Conservation (phyloP, 1,140 invertebrate species). For the Heterodera schachtii region DNA sequence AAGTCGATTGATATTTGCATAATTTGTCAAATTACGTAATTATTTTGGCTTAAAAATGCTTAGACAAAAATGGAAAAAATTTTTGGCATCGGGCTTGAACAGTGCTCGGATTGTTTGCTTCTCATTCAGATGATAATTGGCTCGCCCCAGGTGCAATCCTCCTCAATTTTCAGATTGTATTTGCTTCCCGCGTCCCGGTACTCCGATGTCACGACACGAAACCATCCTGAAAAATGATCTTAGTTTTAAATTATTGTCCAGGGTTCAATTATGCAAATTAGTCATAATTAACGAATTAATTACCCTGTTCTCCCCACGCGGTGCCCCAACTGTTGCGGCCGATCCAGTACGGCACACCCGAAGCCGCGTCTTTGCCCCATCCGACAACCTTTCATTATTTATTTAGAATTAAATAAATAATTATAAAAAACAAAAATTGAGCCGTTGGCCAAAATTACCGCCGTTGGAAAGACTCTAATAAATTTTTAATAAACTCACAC, state of each 20-base stretch:
- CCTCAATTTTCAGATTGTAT: conserved; percentile 69
- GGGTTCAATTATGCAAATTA: neutral
- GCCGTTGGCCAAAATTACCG: neutral
- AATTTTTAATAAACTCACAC: conserved; percentile 11
- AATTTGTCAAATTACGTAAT: no score
- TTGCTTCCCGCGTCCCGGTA: conserved; percentile 66
- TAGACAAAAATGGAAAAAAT: no score
- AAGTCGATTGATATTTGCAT: no score
- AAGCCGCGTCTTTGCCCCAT: conserved; percentile 68
- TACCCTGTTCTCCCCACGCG: conserved; percentile 66
- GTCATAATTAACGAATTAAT: neutral
- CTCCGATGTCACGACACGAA: conserved; percentile 66
- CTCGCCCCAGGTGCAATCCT: conserved; percentile 66
- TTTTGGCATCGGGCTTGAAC: no score
- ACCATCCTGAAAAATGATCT: conserved; percentile 52
- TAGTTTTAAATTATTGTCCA: neutral
- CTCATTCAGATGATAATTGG: conserved; percentile 34
- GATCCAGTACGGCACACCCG: conserved; percentile 69
- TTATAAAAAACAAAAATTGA: no score
- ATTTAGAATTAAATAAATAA: neutral
- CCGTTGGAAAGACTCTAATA: neutral
- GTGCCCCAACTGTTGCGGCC: conserved; percentile 69
- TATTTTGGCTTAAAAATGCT: no score
- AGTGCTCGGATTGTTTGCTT: no score
- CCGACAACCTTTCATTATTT: conserved; percentile 65